Base-by-base conservation (phyloP, 2,797 vertebrate genomes). In the Podarcis lilfordi region DNA sequence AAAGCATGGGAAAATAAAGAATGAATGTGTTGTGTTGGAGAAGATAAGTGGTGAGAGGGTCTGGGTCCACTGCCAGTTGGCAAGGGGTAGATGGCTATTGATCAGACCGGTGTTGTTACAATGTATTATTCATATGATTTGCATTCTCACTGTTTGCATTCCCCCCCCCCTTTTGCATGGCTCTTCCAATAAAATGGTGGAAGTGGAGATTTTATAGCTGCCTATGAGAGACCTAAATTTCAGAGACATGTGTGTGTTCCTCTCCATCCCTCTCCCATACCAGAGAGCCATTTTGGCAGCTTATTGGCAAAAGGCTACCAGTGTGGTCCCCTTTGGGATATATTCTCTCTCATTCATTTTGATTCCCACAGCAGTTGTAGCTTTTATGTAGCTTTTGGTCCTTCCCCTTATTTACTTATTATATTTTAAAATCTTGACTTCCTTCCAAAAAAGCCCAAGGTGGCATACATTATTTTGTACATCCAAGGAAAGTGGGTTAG, bases 41-140 rank as follows among this genome's bases (percentile, higher is more conserved):
- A 1, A 88, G 37, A 83, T 84, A 45, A 69, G 3, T 25, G 8
- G 9, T 32, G 50, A 80, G 68, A 72, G 45, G 27, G 27, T 74
- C 37, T 81, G 9, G 19, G 59, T 74, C 6, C 71, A 35, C 23
- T 27, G 5, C n/a, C 37, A 82, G 3, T 66, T 82, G 66, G 27
- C 10, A 25, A 29, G 61, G 84, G 91, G 80, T 91, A 91, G 91
- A 91, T 89, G 25, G 45, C 55, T 94, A 94, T 88, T 80, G 87
- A 91, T 93, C 76, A 92, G 83, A 11, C 72, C 81, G 90, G 50
- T 80, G 64, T 84, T 66, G 68, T 89, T 45, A 89, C 35, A 27
- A 64, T 8, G 19, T 64, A 61, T 45, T 75, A 43, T 72, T 82
- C 43, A 21, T 69, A 59, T 45, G 86, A 90, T 92, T 91, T 88